These are phyloP conservation scores for Drosophila macrothrix DNA, from an alignment of 2,888 invertebrate species.

Conservation along the genomic window DNA sequence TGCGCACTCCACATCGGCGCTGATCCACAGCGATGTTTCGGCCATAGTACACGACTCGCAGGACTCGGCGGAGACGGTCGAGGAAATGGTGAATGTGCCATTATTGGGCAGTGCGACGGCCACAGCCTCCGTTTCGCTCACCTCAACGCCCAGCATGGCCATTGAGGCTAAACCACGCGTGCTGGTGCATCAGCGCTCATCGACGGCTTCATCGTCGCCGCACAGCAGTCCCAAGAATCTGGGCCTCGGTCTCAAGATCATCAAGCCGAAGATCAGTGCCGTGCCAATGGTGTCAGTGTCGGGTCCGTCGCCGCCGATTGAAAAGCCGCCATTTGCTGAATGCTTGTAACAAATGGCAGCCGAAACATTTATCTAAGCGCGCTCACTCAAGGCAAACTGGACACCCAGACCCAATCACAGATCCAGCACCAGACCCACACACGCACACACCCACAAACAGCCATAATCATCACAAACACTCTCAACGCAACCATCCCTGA, in stretches of 20 bases:
- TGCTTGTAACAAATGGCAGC: constrained; percentile 85
- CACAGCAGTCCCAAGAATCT: constrained; percentile 81
- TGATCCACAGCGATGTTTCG: constrained; percentile 64
- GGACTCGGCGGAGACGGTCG: constrained; percentile 80
- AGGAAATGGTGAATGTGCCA: constrained; percentile 79
- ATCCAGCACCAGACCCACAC: constrained; percentile 23
- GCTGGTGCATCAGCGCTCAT: constrained; percentile 82
- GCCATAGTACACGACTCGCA: constrained; percentile 71
- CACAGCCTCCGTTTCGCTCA: constrained; percentile 54
- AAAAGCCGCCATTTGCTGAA: constrained; percentile 85
- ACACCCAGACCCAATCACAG: constrained; percentile 38
- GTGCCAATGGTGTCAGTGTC: constrained; percentile 92
- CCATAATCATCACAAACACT: not conserved
- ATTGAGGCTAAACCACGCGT: constrained; percentile 72
- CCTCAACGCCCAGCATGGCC: constrained; percentile 57
- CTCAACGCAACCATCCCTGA: constrained; percentile 12
- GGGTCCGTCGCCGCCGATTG: constrained; percentile 92
- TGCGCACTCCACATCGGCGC: constrained; percentile 59
- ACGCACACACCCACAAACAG: constrained; percentile 4
- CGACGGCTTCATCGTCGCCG: constrained; percentile 80
- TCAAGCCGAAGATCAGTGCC: constrained; percentile 79
- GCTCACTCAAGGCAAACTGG: constrained; percentile 70
- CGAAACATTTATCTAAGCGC: constrained; percentile 85
- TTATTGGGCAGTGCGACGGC: constrained; percentile 63
- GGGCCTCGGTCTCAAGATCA: constrained; percentile 73